Evolutionary conservation across 2,113 vertebrate species (phyloP).

Genomic region (Perca schrenkii): DNA sequence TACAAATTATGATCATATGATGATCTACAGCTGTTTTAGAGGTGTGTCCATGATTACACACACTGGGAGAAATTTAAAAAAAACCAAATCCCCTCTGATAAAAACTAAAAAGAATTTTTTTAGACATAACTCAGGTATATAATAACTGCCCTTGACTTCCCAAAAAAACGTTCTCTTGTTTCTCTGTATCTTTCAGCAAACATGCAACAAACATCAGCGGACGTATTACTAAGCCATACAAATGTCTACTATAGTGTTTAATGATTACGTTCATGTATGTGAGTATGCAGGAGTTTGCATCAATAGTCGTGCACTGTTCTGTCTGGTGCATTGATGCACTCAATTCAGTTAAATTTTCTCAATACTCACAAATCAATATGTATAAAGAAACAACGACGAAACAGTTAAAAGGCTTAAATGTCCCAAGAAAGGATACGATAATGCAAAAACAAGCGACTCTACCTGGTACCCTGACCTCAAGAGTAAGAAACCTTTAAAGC

Average conservation of each 20-base stretch:
- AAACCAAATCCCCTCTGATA: too few relatives aligned
- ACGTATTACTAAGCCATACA: not conserved
- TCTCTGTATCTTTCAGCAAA: too few relatives aligned
- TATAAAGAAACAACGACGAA: not conserved
- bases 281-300: not conserved
- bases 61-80: too few relatives aligned
- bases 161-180: too few relatives aligned
- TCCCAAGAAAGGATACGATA: rapidly evolving
- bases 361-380: not conserved
- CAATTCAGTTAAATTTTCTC: not conserved
- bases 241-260: not conserved
- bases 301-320: not conserved
- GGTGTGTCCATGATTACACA: too few relatives aligned
- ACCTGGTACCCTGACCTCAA: not conserved
- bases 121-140: too few relatives aligned
- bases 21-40: too few relatives aligned
- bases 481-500: not conserved
- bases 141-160: too few relatives aligned
- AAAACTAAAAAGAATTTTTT: too few relatives aligned
- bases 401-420: not conserved
- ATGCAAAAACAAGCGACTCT: not conserved
- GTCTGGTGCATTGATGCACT: not conserved
- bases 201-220: too few relatives aligned
- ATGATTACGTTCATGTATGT: not conserved
- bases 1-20: too few relatives aligned